Evolutionary conservation across 2,113 vertebrate genomes (phyloP).

Genomic region (Microcebus griseorufus): DNA sequence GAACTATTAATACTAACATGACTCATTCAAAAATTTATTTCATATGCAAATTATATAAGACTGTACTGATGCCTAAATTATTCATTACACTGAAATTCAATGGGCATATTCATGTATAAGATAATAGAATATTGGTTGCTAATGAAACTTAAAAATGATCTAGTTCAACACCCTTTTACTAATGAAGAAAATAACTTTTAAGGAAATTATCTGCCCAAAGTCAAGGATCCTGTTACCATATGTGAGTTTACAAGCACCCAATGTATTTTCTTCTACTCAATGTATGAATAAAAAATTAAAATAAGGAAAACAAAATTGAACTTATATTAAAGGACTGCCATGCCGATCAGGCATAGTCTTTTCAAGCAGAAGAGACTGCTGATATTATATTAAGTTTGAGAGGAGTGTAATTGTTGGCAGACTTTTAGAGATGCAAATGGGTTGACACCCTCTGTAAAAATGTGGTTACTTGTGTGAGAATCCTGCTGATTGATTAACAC

Average conservation of each 20-base stretch:
- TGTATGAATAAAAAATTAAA: background rate
- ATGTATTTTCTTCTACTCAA: background rate
- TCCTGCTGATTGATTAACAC: background rate
- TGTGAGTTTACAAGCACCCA: background rate
- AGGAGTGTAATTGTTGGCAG: background rate
- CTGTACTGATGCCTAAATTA: slow-evolving; percentile 16
- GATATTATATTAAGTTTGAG: background rate
- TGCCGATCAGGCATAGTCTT: background rate
- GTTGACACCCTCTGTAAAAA: background rate
- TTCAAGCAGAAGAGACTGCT: background rate
- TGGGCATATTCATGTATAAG: background rate
- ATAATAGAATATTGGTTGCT: background rate
- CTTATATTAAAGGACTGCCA: background rate
- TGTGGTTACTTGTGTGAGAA: background rate
- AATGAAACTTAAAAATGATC: slow-evolving; percentile 1
- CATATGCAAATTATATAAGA: background rate
- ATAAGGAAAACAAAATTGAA: background rate
- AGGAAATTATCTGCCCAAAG: background rate
- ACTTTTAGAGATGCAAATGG: background rate
- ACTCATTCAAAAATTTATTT: slow-evolving; percentile 22
- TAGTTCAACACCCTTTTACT: background rate
- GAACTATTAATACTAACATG: background rate
- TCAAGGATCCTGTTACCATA: background rate
- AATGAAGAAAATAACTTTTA: background rate
- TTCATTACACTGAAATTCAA: slow-evolving; percentile 1